Evolutionary conservation across 1,140 invertebrate genomes (phyloP).

Genomic region (Carposina sasakii): DNA sequence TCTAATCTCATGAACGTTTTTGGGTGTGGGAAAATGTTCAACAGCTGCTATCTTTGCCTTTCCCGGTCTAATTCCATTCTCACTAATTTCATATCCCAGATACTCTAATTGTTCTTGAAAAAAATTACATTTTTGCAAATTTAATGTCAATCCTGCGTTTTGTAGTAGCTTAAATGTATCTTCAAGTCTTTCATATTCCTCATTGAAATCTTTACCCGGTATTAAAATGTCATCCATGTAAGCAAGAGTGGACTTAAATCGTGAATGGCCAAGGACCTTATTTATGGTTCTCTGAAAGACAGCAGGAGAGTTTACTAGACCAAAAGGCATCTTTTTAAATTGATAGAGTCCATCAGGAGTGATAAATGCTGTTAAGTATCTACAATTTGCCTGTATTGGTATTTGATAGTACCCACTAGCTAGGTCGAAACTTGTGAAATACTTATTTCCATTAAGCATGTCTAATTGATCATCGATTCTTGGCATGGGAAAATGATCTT

Average conservation of each 20-base stretch:
- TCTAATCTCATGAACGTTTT: conserved; percentile 25
- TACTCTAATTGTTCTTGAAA: conserved; percentile 20
- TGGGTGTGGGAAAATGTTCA: conserved; percentile 17
- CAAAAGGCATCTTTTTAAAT: neutral
- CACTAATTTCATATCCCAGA: conserved; percentile 27
- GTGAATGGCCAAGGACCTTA: neutral
- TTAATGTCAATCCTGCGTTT: neutral
- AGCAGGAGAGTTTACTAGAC: neutral
- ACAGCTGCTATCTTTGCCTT: conserved; percentile 14
- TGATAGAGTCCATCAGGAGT: neutral
- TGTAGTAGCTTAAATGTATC: neutral
- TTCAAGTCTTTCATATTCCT: neutral
- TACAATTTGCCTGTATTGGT: neutral
- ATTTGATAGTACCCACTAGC: neutral
- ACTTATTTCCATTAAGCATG: neutral
- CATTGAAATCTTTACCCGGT: neutral
- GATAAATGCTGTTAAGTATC: neutral
- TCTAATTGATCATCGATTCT: neutral
- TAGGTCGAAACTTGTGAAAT: neutral
- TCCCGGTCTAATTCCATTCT: conserved; percentile 19
- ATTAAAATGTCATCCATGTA: neutral
- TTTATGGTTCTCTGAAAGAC: neutral
- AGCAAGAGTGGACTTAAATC: neutral
- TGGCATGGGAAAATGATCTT: neutral
- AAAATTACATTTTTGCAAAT: conserved; percentile 4